A percentile compares a stretch with the other conserved stretches of the same genome.
These are phyloP conservation scores for Glossosoma conforme DNA, from an alignment of 1,140 invertebrate species.

Conservation along the genomic window DNA sequence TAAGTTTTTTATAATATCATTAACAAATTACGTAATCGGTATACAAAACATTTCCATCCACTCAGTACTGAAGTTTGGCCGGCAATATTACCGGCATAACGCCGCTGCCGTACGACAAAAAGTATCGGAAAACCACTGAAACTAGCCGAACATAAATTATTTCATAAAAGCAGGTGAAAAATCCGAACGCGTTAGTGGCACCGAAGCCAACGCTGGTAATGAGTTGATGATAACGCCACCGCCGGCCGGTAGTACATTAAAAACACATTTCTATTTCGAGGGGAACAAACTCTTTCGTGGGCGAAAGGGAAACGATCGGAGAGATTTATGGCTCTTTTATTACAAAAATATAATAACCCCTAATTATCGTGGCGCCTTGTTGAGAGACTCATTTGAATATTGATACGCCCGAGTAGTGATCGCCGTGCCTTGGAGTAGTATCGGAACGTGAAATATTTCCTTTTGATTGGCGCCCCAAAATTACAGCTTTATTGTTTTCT, in stretches of 20 bases:
- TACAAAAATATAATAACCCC: conserved; percentile 32
- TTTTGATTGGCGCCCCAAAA: too few relatives aligned
- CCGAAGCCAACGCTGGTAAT: conserved; percentile 14
- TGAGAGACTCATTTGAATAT: conserved; percentile 31
- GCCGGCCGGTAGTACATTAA: conserved; percentile 27
- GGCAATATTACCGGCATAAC: too few relatives aligned
- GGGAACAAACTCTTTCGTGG: conserved; percentile 11
- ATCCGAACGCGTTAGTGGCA: too few relatives aligned
- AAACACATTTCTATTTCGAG: conserved; percentile 31
- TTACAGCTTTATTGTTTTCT: too few relatives aligned
- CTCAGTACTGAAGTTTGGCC: too few relatives aligned
- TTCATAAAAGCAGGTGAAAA: too few relatives aligned
- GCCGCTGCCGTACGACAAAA: too few relatives aligned
- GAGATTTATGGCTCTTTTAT: conserved; percentile 31
- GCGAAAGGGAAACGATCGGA: conserved; percentile 26
- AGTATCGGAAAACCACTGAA: too few relatives aligned
- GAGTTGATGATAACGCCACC: conserved; percentile 26
- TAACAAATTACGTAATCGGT: too few relatives aligned
- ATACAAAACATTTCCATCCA: too few relatives aligned
- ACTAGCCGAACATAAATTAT: too few relatives aligned
- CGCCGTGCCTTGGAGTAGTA: neutral
- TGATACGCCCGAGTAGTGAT: conserved; percentile 16
- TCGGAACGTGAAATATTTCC: neutral
- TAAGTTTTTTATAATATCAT: too few relatives aligned
- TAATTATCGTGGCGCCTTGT: conserved; percentile 31